Conservation (phyloP, 2,888 invertebrate species). For the Laspeyria flexula region DNA sequence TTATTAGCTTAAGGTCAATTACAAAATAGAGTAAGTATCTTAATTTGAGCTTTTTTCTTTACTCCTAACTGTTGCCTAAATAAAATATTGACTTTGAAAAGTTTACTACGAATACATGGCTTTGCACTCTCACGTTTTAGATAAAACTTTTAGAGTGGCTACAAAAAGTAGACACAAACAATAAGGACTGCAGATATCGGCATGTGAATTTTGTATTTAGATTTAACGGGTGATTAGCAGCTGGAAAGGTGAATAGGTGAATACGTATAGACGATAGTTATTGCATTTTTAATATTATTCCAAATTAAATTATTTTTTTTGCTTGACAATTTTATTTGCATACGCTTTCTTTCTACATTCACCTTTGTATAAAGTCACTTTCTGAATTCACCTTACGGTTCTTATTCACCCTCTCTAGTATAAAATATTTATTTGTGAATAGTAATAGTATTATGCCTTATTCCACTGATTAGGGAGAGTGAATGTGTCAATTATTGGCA, state of each 20-base stretch:
- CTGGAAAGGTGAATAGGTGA: slow-evolving; percentile 2
- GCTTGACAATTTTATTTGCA: too few relatives aligned
- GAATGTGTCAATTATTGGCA: slow-evolving; percentile 38
- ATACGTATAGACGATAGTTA: background rate
- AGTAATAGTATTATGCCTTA: slow-evolving; percentile 38
- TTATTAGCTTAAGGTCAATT: too few relatives aligned
- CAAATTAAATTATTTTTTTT: background rate
- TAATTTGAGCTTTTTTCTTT: too few relatives aligned
- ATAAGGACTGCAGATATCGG: slow-evolving; percentile 14
- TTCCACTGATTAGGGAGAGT: slow-evolving; percentile 27
- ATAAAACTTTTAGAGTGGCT: background rate
- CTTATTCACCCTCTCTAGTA: slow-evolving; percentile 29
- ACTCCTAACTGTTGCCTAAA: too few relatives aligned
- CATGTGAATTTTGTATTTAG: slow-evolving; percentile 22
- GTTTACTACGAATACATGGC: too few relatives aligned
- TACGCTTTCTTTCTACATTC: background rate
- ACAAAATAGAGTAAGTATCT: too few relatives aligned
- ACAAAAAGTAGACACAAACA: background rate
- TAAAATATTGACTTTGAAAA: too few relatives aligned
- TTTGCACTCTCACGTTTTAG: too few relatives aligned
- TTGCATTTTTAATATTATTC: background rate
- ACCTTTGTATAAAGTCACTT: background rate
- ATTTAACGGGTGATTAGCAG: slow-evolving; percentile 16
- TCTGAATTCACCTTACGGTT: slow-evolving; percentile 4
- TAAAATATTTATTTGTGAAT: slow-evolving; percentile 48